Base-by-base conservation (phyloP, 1,140 invertebrate genomes). In the Mesaphorura yosii region DNA sequence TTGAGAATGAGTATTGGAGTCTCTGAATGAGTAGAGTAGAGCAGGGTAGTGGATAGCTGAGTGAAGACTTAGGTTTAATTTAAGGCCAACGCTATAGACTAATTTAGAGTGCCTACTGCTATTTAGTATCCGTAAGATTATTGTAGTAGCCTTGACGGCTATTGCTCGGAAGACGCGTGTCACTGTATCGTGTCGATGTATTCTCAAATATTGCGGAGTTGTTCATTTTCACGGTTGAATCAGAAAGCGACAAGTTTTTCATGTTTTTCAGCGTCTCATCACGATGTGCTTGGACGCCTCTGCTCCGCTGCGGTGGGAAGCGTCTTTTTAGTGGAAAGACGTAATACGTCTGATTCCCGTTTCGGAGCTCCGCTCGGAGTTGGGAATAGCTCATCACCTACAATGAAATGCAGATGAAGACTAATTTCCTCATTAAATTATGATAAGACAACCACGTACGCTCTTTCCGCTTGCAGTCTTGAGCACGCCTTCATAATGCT, bases 391-490 rank as follows among this genome's bases (percentile, higher is more conserved):
- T 62, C 25, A 48, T 38, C 28, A 62, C 55, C 59, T 62, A 38
- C 34, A 49, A n/a, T n/a, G n/a, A 55, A 23, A 46, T 48, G 20
- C 6, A 48, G 5, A 41, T 20, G 19, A 51, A 7, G 42, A 51
- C n/a, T 34, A 7, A 42, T 14, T 42, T 26, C 3, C 5, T 48
- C 12, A 4, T 22, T 5, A 14, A 14, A 31, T 48, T 48, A 10
- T 51, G 4, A 12, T 17, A 22, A 22, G 17, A 10, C 42, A 20
- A 37, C n/a, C 5, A 65, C 67, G 70, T 74, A 88, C 88, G 78
- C 90, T 86, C 77, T 89, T 84, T 50, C 88, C 88, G 7, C 81
- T 83, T 25, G 87, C 82, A 42, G 87, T 91, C 69, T 86, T 88
- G 82, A 93, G 88, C 70, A 82, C 78, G 68, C 85, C 86, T 51